Percentiles rank a stretch among this genome's conserved stretches.
Evolutionary conservation across 2,888 invertebrate species (phyloP).

Genomic region (Drosophila paramelanica): DNA sequence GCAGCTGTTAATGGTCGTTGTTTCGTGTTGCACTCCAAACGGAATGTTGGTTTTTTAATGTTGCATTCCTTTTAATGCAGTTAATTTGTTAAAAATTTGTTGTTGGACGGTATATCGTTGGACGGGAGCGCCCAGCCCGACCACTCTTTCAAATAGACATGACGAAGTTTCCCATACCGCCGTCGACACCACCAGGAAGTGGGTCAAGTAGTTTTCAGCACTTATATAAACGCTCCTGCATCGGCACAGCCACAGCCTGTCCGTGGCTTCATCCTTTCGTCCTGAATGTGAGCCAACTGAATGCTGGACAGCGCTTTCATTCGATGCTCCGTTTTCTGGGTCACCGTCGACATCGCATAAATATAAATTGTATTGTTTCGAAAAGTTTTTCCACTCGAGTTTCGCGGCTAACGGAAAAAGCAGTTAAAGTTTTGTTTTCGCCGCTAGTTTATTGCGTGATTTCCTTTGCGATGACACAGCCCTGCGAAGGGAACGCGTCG

Average conservation of each 20-base stretch:
- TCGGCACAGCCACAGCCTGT: not conserved
- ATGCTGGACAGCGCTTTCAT: constrained; percentile 43
- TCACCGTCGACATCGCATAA: constrained; percentile 74
- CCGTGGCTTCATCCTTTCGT: constrained; percentile 15
- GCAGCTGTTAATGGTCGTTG: constrained; percentile 10
- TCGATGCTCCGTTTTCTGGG: constrained; percentile 56
- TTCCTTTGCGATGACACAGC: constrained; percentile 69
- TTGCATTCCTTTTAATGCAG: constrained; percentile 11
- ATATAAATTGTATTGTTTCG: constrained; percentile 83
- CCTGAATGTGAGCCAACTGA: constrained; percentile 21
- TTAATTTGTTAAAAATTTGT: constrained; percentile 49
- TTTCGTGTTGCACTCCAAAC: not conserved
- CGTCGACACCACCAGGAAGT: constrained; percentile 65
- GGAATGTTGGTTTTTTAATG: constrained; percentile 5
- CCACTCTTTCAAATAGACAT: constrained; percentile 40
- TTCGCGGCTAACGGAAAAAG: constrained; percentile 77
- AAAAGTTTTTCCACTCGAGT: constrained; percentile 70
- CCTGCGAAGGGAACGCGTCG: not conserved
- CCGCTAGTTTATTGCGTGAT: constrained; percentile 78
- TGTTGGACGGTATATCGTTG: not conserved
- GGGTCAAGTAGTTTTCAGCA: constrained; percentile 81
- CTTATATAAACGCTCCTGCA: constrained; percentile 58
- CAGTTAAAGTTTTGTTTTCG: constrained; percentile 79
- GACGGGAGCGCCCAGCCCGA: not conserved
- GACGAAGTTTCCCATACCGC: constrained; percentile 49